phyloP scores from a whole-genome alignment of 2,797 vertebrate genomes.

The Poeciliopsis paucimaculata region DNA sequence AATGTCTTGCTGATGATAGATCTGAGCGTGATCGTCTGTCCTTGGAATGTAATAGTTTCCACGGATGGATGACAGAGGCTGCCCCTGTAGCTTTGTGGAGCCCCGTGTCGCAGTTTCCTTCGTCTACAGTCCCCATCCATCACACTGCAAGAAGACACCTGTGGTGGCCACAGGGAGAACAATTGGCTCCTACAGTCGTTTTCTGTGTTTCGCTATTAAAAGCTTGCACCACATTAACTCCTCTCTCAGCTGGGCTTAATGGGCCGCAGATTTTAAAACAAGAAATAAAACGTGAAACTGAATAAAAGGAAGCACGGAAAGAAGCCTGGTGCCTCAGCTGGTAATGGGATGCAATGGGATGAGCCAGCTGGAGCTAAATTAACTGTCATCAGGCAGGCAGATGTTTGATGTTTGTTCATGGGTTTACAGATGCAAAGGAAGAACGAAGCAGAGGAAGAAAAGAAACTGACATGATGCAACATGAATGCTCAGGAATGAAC shows the following conservation, averaged over 20 bases:
- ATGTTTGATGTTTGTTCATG: slow-evolving; percentile 9
- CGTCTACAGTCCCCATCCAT: slow-evolving; percentile 28
- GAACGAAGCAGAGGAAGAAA: slow-evolving; percentile 2
- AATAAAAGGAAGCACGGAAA: slow-evolving; percentile 16
- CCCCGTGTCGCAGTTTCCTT: slow-evolving; percentile 20
- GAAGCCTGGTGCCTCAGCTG: slow-evolving; percentile 32
- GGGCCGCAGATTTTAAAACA: slow-evolving; percentile 33
- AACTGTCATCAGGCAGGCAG: neutral
- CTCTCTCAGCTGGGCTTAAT: slow-evolving; percentile 36
- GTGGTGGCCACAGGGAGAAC: slow-evolving; percentile 31
- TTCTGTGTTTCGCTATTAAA: slow-evolving; percentile 34
- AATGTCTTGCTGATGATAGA: slow-evolving; percentile 8
- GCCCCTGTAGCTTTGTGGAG: slow-evolving; percentile 9
- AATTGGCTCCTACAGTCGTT: slow-evolving; percentile 33
- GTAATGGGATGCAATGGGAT: slow-evolving; percentile 26
- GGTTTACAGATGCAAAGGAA: neutral
- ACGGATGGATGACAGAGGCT: neutral
- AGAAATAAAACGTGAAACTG: slow-evolving; percentile 6
- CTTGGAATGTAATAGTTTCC: slow-evolving; percentile 16
- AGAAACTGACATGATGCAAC: slow-evolving; percentile 27
- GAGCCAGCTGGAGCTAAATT: slow-evolving; percentile 51
- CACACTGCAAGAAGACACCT: slow-evolving; percentile 41
- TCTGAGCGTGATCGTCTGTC: slow-evolving; percentile 8
- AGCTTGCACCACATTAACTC: slow-evolving; percentile 20
- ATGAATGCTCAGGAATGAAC: slow-evolving; percentile 6